A percentile compares a stretch with the other conserved stretches of the same genome.
Evolutionary conservation across 2,113 vertebrate species (phyloP).

Genomic region (rat (Rattus norvegicus)): GRCr8 NC_086023.1:42704501-42705000

Average conservation of each 20-base stretch:
- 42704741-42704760: constrained; percentile 45
- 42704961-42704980: neutral
- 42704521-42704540: neutral
- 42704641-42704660: neutral
- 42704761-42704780: neutral
- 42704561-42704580: neutral
- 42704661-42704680: neutral
- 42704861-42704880: neutral
- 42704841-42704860: neutral
- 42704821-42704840: neutral
- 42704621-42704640: neutral
- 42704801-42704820: neutral
- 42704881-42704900: neutral
- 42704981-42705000: neutral
- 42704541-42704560: neutral
- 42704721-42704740: neutral
- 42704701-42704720: neutral
- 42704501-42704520: neutral
- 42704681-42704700: neutral
- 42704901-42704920: neutral
- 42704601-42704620: neutral
- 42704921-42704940: neutral
- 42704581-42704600: neutral
- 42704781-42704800: constrained; percentile 7
- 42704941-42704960: neutral